phyloP scores from a whole-genome alignment of 1,140 invertebrate genomes.

The Drosophila tani region DNA sequence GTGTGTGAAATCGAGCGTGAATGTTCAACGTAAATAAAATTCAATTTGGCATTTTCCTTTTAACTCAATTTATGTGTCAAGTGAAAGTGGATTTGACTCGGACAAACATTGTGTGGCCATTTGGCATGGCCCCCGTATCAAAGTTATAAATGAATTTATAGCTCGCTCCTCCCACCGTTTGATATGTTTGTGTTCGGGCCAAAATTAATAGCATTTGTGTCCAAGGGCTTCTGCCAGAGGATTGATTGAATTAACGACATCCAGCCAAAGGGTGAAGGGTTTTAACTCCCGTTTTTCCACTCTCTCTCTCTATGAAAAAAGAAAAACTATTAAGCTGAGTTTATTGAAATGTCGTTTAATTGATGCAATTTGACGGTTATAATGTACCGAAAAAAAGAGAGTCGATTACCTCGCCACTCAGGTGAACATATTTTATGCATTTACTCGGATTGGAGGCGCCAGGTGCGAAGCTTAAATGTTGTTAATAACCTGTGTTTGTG shows the following conservation, averaged over 20 bases:
- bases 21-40: conserved; percentile 71
- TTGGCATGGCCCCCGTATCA: conserved; percentile 46
- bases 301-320: conserved; percentile 15
- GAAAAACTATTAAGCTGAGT: conserved; percentile 8
- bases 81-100: conserved; percentile 73
- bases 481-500: conserved; percentile 2
- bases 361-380: conserved; percentile 31
- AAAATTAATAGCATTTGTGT: conserved; percentile 70
- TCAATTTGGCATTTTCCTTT: conserved; percentile 74
- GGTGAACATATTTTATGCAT: conserved; percentile 38
- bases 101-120: conserved; percentile 56
- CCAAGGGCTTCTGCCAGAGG: conserved; percentile 9
- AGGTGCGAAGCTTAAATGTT: conserved; percentile 24
- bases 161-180: not conserved
- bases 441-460: conserved; percentile 2
- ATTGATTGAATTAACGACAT: conserved; percentile 73
- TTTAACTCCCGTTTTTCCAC: no score
- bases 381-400: conserved; percentile 8
- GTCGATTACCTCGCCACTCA: conserved; percentile 38
- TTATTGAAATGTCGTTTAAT: conserved; percentile 30
- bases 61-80: conserved; percentile 74
- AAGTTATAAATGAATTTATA: conserved; percentile 78
- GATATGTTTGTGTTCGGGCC: conserved; percentile 29
- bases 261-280: conserved; percentile 1
- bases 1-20: conserved; percentile 69